phyloP scores from a whole-genome alignment of 2,797 vertebrate species.

The Chaetodon trifasciatus region DNA sequence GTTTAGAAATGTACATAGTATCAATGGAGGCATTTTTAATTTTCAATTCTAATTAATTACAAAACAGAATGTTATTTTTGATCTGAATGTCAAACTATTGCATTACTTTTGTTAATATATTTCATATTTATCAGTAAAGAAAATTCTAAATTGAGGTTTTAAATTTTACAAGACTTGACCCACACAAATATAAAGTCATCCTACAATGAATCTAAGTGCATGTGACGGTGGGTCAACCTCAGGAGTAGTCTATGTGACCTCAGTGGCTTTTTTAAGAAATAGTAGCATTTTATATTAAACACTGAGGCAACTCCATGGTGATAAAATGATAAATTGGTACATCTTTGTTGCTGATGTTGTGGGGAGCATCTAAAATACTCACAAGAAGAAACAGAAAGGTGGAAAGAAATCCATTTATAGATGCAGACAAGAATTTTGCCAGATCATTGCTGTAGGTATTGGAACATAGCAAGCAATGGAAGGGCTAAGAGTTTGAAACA shows the following conservation, averaged over 20 bases:
- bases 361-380: slow-evolving; percentile 34
- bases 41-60: background rate
- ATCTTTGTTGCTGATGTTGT: slow-evolving; percentile 57
- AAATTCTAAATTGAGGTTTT: slow-evolving; percentile 27
- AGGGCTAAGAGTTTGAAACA: slow-evolving; percentile 84
- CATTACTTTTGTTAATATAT: slow-evolving; percentile 9
- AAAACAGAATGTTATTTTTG: background rate
- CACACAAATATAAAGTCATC: slow-evolving; percentile 50
- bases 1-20: slow-evolving; percentile 2
- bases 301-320: slow-evolving; percentile 43
- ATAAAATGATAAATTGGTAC: slow-evolving; percentile 41
- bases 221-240: slow-evolving; percentile 70
- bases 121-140: slow-evolving; percentile 30
- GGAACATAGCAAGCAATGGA: slow-evolving; percentile 84
- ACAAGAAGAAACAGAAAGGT: slow-evolving; percentile 46
- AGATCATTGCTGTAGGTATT: slow-evolving; percentile 86
- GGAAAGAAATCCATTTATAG: slow-evolving; percentile 68
- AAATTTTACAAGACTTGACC: slow-evolving; percentile 55
- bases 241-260: slow-evolving; percentile 63
- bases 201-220: slow-evolving; percentile 56
- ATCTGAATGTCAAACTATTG: background rate
- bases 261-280: slow-evolving; percentile 67
- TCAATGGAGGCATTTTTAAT: background rate
- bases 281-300: slow-evolving; percentile 63
- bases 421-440: slow-evolving; percentile 77